Conservation (phyloP, 2,113 vertebrate genomes). For the Garra rufa region DNA sequence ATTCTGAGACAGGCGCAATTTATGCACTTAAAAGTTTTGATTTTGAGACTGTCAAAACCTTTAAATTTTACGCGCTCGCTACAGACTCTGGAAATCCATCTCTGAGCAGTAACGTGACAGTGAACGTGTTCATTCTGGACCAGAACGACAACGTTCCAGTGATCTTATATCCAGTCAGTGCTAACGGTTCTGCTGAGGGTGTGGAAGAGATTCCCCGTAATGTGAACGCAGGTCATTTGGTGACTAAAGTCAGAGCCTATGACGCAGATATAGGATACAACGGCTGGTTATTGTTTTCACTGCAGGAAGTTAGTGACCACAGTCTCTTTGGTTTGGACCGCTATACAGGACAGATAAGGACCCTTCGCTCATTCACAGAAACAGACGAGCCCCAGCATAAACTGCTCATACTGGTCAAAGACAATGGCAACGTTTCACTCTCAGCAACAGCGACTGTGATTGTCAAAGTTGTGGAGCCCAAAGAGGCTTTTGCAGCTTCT, state of each 20-base stretch:
- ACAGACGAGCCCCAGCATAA: conserved; percentile 61
- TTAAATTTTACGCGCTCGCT: conserved; percentile 59
- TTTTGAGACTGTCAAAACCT: conserved; percentile 56
- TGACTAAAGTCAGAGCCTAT: conserved; percentile 63
- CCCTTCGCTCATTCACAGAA: conserved; percentile 62
- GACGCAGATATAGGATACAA: conserved; percentile 68
- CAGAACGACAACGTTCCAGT: conserved; percentile 67
- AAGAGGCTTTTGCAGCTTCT: conserved; percentile 61
- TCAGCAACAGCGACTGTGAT: conserved; percentile 59
- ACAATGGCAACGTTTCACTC: conserved; percentile 62
- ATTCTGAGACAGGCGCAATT: conserved; percentile 60
- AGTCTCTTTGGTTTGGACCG: conserved; percentile 62
- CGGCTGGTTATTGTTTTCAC: conserved; percentile 63
- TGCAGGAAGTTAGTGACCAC: conserved; percentile 61
- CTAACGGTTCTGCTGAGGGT: conserved; percentile 58
- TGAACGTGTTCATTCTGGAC: conserved; percentile 65
- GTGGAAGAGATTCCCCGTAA: conserved; percentile 59
- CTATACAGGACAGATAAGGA: conserved; percentile 65
- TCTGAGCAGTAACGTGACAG: conserved; percentile 60
- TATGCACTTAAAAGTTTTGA: conserved; percentile 61
- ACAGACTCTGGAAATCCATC: conserved; percentile 59
- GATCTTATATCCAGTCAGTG: conserved; percentile 57
- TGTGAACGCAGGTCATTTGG: conserved; percentile 61
- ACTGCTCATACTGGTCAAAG: conserved; percentile 63
- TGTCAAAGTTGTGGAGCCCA: conserved; percentile 57